A percentile compares a stretch with the other conserved stretches of the same genome.
phyloP scores from a whole-genome alignment of 2,888 invertebrate species.

The Dynastes hyllus region DNA sequence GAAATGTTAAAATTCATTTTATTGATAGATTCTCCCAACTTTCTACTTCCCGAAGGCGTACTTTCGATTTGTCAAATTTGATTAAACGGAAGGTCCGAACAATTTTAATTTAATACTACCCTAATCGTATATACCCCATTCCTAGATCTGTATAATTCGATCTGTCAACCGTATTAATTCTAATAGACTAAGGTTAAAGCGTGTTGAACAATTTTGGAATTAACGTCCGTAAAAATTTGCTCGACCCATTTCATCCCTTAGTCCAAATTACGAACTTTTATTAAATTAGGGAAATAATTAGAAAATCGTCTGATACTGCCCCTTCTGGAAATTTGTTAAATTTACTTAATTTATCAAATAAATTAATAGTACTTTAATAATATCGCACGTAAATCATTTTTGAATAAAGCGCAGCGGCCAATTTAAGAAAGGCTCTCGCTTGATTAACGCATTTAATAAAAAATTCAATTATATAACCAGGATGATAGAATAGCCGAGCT shows the following conservation, averaged over 20 bases:
- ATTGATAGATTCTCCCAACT: constrained; percentile 18
- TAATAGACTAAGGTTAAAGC: constrained; percentile 30
- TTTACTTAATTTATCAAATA: constrained; percentile 31
- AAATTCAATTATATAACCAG: constrained; percentile 25
- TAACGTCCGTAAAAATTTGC: constrained; percentile 1
- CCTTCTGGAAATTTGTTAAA: constrained; percentile 28
- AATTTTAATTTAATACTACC: constrained; percentile 42
- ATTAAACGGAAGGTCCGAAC: constrained; percentile 31
- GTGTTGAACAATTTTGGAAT: constrained; percentile 9
- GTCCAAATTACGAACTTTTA: neutral
- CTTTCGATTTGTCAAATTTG: constrained; percentile 36
- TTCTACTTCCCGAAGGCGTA: neutral
- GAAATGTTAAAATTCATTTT: constrained; percentile 6
- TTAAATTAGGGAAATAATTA: constrained; percentile 40
- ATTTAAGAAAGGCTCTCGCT: constrained; percentile 2
- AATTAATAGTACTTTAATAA: constrained; percentile 36
- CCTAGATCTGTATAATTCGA: constrained; percentile 5
- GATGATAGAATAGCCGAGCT: constrained; percentile 1
- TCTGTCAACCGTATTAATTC: constrained; percentile 35
- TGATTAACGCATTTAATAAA: constrained; percentile 33
- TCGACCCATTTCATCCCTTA: constrained; percentile 27
- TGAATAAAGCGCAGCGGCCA: neutral
- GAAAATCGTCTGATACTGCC: constrained; percentile 24
- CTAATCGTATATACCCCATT: constrained; percentile 12
- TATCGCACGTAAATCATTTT: constrained; percentile 32